Evolutionary conservation across 2,888 invertebrate genomes (phyloP), one percentile per base, ranked within the genome.

Genomic region (Trissolcus japonicus): DNA sequence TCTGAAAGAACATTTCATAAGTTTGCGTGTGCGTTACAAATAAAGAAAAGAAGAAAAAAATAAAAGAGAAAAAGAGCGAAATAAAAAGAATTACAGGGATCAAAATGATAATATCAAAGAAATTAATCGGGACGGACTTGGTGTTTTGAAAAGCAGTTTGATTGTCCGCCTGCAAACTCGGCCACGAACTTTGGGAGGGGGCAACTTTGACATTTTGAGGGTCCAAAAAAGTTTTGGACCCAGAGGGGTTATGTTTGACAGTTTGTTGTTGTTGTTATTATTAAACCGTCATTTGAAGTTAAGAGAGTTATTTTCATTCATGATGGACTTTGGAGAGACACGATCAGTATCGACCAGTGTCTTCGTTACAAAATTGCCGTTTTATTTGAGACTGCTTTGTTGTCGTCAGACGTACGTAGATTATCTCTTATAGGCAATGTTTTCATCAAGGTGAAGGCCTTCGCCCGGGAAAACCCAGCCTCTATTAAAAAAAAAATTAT

Each of bases 321-420:
- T 65, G 54, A 76, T 77, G 76, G 76, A 77, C 72, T 68, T 77
- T 59, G 72, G 68, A 77, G 72, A 77, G 59, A 72, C 72, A 63
- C 63, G 19, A 63, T 62, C 29, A 29, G 29, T 77, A 62, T 68
- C 74, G 51, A 51, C 74, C 50, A 63, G 57, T 61, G 59, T 74
- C 74, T 67, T 29, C 67, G 74, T 74, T 74, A 7, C 29, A 29
- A 74, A 67, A 71, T 72, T 69, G 76, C 69, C 19, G 76, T 65
- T 69, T 76, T 69, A 76, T 76, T 76, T 76, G 76, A 76, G 76
- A 76, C 76, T 76, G 69, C 76, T 76, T 76, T 76, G 53, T 77
- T 77, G 46, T 67, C 71, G 16, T 46, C 62, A 59, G 67, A 77
- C 57, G 76, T 77, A 77, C 72, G 76, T 77, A 77, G 72, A 62